These are phyloP conservation scores for Perodicticus potto DNA, from an alignment of 2,797 vertebrate genomes.

Conservation along the genomic window DNA sequence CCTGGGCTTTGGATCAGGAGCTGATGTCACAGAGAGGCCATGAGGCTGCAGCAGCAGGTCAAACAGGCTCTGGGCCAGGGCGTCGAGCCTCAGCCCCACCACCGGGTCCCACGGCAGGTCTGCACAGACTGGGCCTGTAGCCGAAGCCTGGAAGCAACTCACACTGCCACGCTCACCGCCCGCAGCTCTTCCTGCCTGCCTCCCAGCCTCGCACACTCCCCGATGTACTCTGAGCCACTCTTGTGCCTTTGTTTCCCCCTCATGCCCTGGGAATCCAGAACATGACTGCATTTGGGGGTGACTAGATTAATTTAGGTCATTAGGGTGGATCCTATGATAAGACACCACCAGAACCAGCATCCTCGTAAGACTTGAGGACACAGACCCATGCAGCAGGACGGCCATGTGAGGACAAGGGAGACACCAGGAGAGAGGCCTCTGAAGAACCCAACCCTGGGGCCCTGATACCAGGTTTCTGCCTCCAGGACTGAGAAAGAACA, in stretches of 20 bases:
- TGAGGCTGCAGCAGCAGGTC: fast-evolving
- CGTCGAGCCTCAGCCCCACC: fast-evolving
- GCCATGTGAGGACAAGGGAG: too few relatives aligned
- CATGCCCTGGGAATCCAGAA: background rate
- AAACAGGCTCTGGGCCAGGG: fast-evolving
- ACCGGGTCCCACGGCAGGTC: fast-evolving
- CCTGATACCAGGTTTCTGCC: background rate
- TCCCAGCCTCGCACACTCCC: background rate
- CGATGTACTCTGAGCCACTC: background rate
- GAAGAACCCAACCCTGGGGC: background rate
- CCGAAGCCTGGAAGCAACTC: background rate
- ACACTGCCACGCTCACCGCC: too few relatives aligned
- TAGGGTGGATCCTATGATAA: background rate
- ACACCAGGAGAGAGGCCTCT: background rate
- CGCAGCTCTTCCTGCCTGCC: too few relatives aligned
- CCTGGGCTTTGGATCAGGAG: background rate
- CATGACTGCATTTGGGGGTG: background rate
- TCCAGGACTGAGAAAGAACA: background rate
- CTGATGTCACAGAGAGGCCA: background rate
- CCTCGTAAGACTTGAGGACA: background rate
- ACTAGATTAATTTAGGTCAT: background rate
- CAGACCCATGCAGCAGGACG: too few relatives aligned
- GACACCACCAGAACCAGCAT: background rate
- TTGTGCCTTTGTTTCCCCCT: background rate
- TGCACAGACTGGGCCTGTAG: background rate